These are phyloP conservation scores for Phoxinus phoxinus DNA, from an alignment of 2,113 vertebrate genomes.

Conservation along the genomic window DNA sequence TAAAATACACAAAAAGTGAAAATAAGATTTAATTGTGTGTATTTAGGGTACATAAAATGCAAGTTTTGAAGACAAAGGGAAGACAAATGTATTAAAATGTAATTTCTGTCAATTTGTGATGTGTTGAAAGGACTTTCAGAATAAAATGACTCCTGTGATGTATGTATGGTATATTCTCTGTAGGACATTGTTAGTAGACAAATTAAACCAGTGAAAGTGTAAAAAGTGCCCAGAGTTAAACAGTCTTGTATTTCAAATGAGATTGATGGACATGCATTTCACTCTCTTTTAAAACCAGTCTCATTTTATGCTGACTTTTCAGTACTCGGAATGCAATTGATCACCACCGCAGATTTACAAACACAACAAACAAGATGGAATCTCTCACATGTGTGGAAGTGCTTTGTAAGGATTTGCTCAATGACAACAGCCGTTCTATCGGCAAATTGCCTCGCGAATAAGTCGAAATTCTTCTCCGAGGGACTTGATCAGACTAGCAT, in stretches of 20 bases:
- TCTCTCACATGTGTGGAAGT: slow-evolving; percentile 43
- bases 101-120: too few species aligned
- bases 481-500: slow-evolving; percentile 57
- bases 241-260: neutral
- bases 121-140: too few species aligned
- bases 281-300: slow-evolving; percentile 1
- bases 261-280: slow-evolving; percentile 12
- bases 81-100: too few species aligned
- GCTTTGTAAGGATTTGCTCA: slow-evolving; percentile 52
- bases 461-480: slow-evolving; percentile 45
- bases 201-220: neutral
- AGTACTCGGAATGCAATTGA: slow-evolving; percentile 41
- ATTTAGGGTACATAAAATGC: neutral
- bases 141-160: too few species aligned
- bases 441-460: slow-evolving; percentile 48
- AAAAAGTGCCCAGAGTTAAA: neutral
- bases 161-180: neutral
- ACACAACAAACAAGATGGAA: slow-evolving; percentile 37
- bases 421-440: slow-evolving; percentile 26
- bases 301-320: slow-evolving; percentile 31
- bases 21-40: neutral
- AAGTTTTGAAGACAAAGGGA: too few species aligned
- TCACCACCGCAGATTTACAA: slow-evolving; percentile 25
- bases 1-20: neutral
- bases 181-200: neutral